Percentiles rank a stretch among this genome's conserved stretches.
These are phyloP conservation scores for Ranitomeya variabilis DNA, from an alignment of 2,113 vertebrate genomes.

Conservation along the genomic window DNA sequence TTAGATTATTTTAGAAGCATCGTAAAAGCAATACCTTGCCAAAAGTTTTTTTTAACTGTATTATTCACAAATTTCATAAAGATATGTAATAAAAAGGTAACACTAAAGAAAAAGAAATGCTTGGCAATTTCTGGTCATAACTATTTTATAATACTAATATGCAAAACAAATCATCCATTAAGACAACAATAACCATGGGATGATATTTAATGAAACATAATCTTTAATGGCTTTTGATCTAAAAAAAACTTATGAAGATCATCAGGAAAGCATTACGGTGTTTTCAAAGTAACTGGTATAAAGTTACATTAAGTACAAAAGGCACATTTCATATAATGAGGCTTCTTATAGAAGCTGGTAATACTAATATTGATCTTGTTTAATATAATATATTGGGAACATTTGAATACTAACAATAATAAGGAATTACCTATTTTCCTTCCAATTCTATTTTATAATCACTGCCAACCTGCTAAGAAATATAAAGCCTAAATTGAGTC, in stretches of 20 bases:
- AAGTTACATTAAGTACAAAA: conserved; percentile 65
- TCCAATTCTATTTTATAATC: not conserved
- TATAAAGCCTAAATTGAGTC: conserved; percentile 43
- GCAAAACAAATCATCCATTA: conserved; percentile 63
- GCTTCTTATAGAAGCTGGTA: conserved; percentile 65
- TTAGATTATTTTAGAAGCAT: too few relatives aligned
- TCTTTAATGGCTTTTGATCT: conserved; percentile 59
- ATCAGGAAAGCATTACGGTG: conserved; percentile 63
- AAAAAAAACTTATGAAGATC: conserved; percentile 61
- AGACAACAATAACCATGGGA: conserved; percentile 60
- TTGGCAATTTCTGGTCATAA: not conserved
- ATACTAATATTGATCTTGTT: conserved; percentile 64
- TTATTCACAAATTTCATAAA: not conserved
- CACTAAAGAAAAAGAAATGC: conserved; percentile 26
- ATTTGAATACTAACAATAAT: conserved; percentile 54
- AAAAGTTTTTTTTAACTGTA: not conserved
- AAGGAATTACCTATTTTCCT: conserved; percentile 56
- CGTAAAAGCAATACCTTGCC: not conserved
- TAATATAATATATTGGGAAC: conserved; percentile 58
- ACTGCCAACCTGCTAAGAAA: conserved; percentile 14
- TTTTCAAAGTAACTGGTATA: conserved; percentile 65
- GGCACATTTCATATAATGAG: conserved; percentile 66
- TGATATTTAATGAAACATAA: conserved; percentile 60
- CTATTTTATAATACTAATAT: conserved; percentile 54
- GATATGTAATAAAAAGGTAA: not conserved